Evolutionary conservation across 2,113 vertebrate genomes (phyloP).

Genomic region (Electrona antarctica): DNA sequence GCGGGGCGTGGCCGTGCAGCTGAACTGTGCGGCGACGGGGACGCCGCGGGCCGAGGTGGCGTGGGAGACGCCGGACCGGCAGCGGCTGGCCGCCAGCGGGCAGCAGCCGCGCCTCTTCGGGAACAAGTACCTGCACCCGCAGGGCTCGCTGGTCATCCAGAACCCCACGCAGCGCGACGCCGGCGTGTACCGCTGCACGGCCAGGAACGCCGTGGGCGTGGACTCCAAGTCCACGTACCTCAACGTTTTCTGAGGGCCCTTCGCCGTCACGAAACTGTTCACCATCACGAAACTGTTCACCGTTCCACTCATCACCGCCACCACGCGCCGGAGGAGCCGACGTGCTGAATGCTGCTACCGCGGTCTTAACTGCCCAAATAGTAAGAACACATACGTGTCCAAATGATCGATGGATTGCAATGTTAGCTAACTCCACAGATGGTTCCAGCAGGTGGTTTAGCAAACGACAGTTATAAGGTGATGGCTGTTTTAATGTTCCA

Average conservation of each 20-base stretch:
- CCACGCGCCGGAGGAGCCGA: slow-evolving; percentile 69
- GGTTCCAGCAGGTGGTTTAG: too few species aligned
- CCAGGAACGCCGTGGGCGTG: slow-evolving; percentile 85
- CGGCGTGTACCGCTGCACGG: slow-evolving; percentile 89
- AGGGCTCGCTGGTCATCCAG: slow-evolving; percentile 89
- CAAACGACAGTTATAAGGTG: too few species aligned
- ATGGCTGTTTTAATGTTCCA: too few species aligned
- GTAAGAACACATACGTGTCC: too few species aligned
- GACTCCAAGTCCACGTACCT: slow-evolving; percentile 88
- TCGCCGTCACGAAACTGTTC: neutral
- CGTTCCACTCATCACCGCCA: neutral
- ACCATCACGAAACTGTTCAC: too few species aligned
- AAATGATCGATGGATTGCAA: too few species aligned
- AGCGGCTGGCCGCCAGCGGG: slow-evolving; percentile 75
- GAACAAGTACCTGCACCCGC: slow-evolving; percentile 89
- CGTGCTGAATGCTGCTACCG: slow-evolving; percentile 52
- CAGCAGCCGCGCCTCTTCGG: slow-evolving; percentile 86
- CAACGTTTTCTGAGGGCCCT: slow-evolving; percentile 82
- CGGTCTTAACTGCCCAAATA: slow-evolving; percentile 41
- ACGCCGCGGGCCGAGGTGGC: slow-evolving; percentile 84
- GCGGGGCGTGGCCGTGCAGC: slow-evolving; percentile 83
- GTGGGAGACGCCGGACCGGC: slow-evolving; percentile 90
- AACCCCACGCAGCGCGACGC: slow-evolving; percentile 81
- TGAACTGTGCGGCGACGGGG: slow-evolving; percentile 85
- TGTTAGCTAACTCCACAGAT: too few species aligned